A percentile compares a stretch with the other conserved stretches of the same genome.
These are phyloP conservation scores for Apis florea DNA, from an alignment of 1,140 invertebrate species.

Conservation along the genomic window DNA sequence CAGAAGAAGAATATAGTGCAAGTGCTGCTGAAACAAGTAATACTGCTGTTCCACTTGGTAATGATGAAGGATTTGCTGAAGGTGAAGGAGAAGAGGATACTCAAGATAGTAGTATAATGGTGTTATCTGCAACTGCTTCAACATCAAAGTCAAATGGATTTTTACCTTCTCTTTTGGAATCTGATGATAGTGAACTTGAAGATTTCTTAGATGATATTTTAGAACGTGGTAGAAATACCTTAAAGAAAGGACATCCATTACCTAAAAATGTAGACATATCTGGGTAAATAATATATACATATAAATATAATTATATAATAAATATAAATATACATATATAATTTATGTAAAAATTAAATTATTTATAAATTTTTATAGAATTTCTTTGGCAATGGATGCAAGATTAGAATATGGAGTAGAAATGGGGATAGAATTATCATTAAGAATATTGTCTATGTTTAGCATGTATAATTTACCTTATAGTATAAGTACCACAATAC, in stretches of 20 bases:
- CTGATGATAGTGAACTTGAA: constrained; percentile 87
- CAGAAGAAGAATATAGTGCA: constrained; percentile 64
- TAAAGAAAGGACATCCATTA: constrained; percentile 74
- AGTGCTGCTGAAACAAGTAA: constrained; percentile 70
- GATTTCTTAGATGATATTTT: constrained; percentile 86
- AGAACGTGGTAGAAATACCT: constrained; percentile 81
- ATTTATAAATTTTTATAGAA: constrained; percentile 67
- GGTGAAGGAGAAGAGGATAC: constrained; percentile 75
- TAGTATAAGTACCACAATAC: constrained; percentile 80
- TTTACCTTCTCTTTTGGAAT: constrained; percentile 85
- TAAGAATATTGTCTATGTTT: constrained; percentile 85
- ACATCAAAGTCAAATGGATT: constrained; percentile 78
- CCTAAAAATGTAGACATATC: constrained; percentile 73
- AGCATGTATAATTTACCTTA: constrained; percentile 83
- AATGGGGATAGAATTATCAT: constrained; percentile 85
- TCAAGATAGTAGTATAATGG: constrained; percentile 70
- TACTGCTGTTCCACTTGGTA: constrained; percentile 62
- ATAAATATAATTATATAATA: background rate
- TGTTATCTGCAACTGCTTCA: constrained; percentile 66
- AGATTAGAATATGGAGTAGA: constrained; percentile 89
- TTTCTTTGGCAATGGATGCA: constrained; percentile 88
- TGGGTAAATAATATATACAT: constrained; percentile 62
- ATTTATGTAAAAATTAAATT: background rate
- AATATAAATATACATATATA: background rate
- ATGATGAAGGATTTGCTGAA: constrained; percentile 72